Conservation (phyloP, 2,888 invertebrate species). For the Diloba caeruleocephala region DNA sequence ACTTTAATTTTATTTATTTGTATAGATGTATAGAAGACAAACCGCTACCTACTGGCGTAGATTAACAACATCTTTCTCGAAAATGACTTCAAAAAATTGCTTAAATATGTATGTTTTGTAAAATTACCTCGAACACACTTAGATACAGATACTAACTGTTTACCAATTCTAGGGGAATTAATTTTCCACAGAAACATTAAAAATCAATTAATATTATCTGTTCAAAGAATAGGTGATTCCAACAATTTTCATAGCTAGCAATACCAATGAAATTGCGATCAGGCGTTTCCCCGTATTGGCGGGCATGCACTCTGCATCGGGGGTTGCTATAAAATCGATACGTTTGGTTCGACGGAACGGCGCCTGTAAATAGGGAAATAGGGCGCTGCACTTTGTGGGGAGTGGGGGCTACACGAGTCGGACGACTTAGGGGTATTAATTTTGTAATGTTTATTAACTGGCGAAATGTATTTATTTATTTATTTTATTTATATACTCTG, state of each 20-base stretch:
- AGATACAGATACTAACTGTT: no score
- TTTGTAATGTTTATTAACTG: not conserved
- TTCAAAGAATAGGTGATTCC: constrained; percentile 36
- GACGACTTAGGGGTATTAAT: no score
- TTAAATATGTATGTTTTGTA: no score
- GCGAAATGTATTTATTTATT: not conserved
- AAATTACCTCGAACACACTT: no score
- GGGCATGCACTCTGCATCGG: constrained; percentile 35
- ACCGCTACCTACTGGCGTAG: no score
- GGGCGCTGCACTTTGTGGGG: constrained; percentile 46
- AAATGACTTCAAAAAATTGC: no score
- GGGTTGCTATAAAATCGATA: constrained; percentile 53
- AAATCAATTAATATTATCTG: constrained; percentile 10
- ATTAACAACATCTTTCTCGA: no score
- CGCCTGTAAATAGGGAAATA: constrained; percentile 44
- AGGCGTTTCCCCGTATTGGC: constrained; percentile 36
- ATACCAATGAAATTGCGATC: constrained; percentile 20
- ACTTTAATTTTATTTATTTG: no score
- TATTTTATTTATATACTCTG: no score
- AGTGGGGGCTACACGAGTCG: not conserved
- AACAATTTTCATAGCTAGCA: constrained; percentile 25
- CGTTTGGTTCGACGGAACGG: constrained; percentile 42
- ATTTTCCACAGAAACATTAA: constrained; percentile 24
- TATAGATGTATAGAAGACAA: no score
- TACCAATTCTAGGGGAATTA: not conserved